A percentile compares a stretch with the other conserved stretches of the same genome.
These are phyloP conservation scores for Ennomos fuscantarius DNA, from an alignment of 2,888 invertebrate species.

Conservation along the genomic window DNA sequence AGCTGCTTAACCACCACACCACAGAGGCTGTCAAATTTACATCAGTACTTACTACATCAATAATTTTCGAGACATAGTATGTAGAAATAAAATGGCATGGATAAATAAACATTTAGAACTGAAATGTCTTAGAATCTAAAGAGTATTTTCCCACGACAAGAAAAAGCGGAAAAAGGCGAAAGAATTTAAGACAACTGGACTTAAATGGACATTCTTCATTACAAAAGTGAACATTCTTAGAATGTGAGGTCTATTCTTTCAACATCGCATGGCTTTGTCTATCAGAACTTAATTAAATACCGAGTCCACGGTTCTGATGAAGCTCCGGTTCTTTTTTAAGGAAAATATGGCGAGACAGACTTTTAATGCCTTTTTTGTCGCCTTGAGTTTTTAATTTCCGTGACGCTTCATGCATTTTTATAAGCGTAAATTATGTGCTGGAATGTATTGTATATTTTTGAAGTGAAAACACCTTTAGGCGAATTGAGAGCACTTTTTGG, in stretches of 20 bases:
- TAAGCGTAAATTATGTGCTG: conserved; percentile 10
- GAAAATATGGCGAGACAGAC: conserved; percentile 41
- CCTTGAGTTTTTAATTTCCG: conserved; percentile 34
- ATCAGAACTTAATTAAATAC: conserved; percentile 81
- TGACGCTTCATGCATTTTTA: conserved; percentile 33
- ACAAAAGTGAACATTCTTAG: conserved; percentile 69
- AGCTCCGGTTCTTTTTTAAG: conserved; percentile 60
- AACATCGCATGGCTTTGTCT: conserved; percentile 25
- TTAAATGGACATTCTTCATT: conserved; percentile 82
- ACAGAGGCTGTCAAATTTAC: no score
- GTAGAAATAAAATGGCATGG: no score
- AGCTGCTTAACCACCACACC: no score
- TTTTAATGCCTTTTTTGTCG: conserved; percentile 30
- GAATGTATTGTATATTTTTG: background rate
- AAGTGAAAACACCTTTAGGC: no score
- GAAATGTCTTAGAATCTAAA: background rate
- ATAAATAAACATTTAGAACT: no score
- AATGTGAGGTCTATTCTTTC: conserved; percentile 65
- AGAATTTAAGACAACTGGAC: conserved; percentile 64
- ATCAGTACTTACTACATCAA: no score
- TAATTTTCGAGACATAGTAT: no score
- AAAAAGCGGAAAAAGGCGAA: conserved; percentile 48
- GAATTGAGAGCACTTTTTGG: no score
- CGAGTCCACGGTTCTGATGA: conserved; percentile 66
- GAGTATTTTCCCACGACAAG: conserved; percentile 6